A percentile compares a stretch with the other conserved stretches of the same genome.
These are phyloP conservation scores for Lepidurus couesii DNA, from an alignment of 1,140 invertebrate species.

Conservation along the genomic window DNA sequence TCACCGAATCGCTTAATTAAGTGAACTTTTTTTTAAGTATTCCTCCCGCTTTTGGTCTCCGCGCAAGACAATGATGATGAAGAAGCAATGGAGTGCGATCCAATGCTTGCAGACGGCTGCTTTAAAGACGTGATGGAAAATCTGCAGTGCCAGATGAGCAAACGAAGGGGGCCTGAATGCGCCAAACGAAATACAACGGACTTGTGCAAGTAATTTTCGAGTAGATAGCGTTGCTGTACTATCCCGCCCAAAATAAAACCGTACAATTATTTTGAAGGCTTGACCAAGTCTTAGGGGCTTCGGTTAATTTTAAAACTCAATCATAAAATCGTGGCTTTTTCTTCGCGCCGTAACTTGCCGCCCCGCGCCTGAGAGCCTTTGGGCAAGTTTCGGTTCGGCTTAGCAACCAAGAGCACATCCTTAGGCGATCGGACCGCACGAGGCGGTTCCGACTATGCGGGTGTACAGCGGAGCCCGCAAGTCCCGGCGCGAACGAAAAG, in stretches of 20 bases:
- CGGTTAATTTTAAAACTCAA: not conserved
- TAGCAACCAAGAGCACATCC: no score
- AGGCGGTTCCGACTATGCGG: no score
- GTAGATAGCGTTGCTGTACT: not conserved
- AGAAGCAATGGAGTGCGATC: slow-evolving; percentile 30
- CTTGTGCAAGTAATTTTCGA: slow-evolving; percentile 26
- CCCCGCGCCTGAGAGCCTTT: no score
- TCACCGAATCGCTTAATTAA: not conserved
- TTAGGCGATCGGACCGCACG: not conserved
- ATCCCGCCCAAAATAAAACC: no score
- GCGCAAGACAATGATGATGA: not conserved
- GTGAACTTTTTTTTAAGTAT: not conserved
- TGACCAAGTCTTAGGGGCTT: not conserved
- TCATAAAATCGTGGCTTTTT: not conserved
- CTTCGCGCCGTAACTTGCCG: no score
- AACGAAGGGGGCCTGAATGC: slow-evolving; percentile 8
- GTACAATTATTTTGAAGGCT: not conserved
- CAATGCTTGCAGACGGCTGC: slow-evolving; percentile 28
- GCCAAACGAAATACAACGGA: slow-evolving; percentile 27
- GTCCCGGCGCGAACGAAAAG: no score
- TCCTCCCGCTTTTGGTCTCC: not conserved
- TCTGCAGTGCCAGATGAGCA: slow-evolving; percentile 27
- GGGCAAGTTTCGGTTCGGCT: no score
- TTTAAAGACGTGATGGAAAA: slow-evolving; percentile 27
- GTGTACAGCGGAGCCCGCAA: no score